A percentile compares a stretch with the other conserved stretches of the same genome.
phyloP scores from a whole-genome alignment of 2,113 vertebrate genomes.

The Thermophis baileyi region DNA sequence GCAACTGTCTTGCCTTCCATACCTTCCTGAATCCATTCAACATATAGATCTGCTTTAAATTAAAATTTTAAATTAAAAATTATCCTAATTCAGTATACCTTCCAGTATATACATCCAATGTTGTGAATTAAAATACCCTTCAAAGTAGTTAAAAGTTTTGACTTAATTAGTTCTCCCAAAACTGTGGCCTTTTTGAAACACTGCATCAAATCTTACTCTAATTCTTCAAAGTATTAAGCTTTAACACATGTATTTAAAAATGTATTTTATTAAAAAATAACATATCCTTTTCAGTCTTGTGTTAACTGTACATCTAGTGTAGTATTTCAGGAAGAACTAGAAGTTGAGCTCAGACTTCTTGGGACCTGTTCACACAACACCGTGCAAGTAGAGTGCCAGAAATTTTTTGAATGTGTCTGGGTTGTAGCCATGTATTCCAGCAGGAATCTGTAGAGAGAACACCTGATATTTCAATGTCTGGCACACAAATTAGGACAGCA shows the following conservation, averaged over 20 bases:
- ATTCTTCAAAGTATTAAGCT: not conserved
- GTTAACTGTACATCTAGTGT: constrained; percentile 46
- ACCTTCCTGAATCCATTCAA: not conserved
- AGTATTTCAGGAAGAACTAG: constrained; percentile 26
- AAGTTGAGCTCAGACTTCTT: constrained; percentile 54
- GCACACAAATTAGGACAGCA: constrained; percentile 50
- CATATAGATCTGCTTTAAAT: not conserved
- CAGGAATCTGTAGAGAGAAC: constrained; percentile 78
- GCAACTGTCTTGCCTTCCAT: not conserved
- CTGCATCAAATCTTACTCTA: not conserved
- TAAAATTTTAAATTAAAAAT: not conserved
- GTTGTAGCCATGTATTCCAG: constrained; percentile 84
- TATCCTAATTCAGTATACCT: not conserved
- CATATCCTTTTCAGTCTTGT: constrained; percentile 13
- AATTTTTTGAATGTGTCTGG: constrained; percentile 91
- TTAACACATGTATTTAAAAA: not conserved
- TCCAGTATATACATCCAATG: not conserved
- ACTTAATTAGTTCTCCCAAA: not conserved
- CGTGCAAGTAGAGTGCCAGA: constrained; percentile 87
- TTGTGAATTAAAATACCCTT: not conserved
- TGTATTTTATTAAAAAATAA: constrained; percentile 4
- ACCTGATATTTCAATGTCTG: constrained; percentile 51
- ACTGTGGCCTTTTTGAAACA: not conserved
- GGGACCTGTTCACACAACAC: constrained; percentile 68
- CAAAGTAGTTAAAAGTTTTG: not conserved